A percentile compares a stretch with the other conserved stretches of the same genome.
These are phyloP conservation scores for Lepidotrigona ventralis DNA, from an alignment of 1,140 invertebrate species.

Conservation along the genomic window DNA sequence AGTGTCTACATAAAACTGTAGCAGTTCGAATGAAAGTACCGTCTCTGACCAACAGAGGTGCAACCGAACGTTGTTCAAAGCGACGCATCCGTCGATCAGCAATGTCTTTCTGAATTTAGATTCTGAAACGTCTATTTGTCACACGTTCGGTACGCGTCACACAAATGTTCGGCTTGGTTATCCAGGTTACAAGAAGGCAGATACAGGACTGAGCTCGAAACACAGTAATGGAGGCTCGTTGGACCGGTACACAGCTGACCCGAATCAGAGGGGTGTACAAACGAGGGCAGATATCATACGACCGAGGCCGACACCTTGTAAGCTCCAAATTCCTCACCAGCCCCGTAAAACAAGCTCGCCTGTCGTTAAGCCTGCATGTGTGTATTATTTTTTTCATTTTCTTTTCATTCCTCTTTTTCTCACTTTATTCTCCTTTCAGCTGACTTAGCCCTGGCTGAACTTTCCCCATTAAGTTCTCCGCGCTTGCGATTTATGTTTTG, in stretches of 20 bases:
- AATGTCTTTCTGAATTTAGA: neutral
- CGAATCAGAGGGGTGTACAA: constrained; percentile 85
- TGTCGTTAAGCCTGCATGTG: constrained; percentile 78
- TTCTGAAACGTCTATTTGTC: neutral
- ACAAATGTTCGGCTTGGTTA: constrained; percentile 58
- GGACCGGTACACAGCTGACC: constrained; percentile 89
- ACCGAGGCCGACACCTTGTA: constrained; percentile 85
- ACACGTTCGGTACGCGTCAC: constrained; percentile 11
- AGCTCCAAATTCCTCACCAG: constrained; percentile 78
- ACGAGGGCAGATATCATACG: constrained; percentile 86
- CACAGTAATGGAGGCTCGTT: constrained; percentile 85
- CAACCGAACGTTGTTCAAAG: too few species aligned
- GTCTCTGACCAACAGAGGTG: too few species aligned
- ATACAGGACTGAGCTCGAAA: constrained; percentile 82
- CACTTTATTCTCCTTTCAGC: neutral
- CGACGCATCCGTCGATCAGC: neutral
- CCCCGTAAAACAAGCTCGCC: constrained; percentile 77
- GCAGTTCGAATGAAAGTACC: too few species aligned
- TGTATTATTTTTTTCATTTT: constrained; percentile 76
- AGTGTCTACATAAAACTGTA: too few species aligned
- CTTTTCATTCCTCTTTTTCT: constrained; percentile 40
- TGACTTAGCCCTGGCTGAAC: too few species aligned
- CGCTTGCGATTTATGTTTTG: neutral
- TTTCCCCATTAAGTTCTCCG: too few species aligned
- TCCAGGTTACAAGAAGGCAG: constrained; percentile 85